Percentiles rank a stretch among this genome's conserved stretches.
phyloP scores from a whole-genome alignment of 64 coral and sea anemone genomes.

The Actinia tenebrosa region DNA sequence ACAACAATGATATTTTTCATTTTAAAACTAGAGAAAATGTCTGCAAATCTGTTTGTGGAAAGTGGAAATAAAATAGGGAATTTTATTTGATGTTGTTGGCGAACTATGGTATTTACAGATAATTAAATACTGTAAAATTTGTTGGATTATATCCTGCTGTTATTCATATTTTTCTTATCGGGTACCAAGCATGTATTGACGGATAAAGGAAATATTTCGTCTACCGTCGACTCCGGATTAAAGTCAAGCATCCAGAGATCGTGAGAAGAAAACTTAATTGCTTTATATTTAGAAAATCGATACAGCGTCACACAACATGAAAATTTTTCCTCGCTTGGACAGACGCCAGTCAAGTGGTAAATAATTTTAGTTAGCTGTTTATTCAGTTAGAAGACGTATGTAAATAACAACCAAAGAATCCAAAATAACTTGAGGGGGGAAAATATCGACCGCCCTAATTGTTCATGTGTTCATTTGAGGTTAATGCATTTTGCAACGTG shows the following conservation, averaged over 20 bases:
- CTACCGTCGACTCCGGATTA: conserved; percentile 3
- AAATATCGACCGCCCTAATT: background rate
- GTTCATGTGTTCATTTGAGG: background rate
- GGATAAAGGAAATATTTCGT: background rate
- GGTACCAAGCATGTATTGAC: background rate
- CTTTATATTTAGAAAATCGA: background rate
- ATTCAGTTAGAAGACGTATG: background rate
- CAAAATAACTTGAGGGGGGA: background rate
- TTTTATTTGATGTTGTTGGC: too few species aligned
- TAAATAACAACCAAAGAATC: background rate
- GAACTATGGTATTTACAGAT: too few species aligned
- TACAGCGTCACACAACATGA: background rate
- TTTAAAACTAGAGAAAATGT: too few species aligned
- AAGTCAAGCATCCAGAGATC: background rate
- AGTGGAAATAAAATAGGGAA: too few species aligned
- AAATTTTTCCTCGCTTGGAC: background rate
- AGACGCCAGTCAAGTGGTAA: background rate
- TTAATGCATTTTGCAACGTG: background rate
- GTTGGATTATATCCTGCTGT: background rate
- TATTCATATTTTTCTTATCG: background rate
- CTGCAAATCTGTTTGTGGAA: too few species aligned
- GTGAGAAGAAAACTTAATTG: background rate
- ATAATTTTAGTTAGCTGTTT: background rate
- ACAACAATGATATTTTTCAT: too few species aligned
- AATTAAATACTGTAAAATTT: background rate